Evolutionary conservation across 64 coral and sea anemone species (phyloP), one percentile per base, ranked within the genome.

Genomic region (Dendronephthya gigantea): DNA sequence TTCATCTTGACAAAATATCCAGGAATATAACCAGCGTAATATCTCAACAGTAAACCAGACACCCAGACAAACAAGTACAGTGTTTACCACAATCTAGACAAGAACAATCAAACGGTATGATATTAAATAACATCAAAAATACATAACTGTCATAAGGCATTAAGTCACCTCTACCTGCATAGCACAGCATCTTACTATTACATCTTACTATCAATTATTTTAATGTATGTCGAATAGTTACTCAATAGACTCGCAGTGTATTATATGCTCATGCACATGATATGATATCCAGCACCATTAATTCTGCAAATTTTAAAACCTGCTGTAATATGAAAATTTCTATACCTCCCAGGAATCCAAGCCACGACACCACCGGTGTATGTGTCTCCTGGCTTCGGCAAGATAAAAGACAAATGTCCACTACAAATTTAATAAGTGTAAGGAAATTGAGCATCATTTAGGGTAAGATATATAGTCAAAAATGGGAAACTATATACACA

Each of bases 351-450:
- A 98, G 59, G 95, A 90, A 59, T 98, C 95, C 90, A 98, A 91
- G 19, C 95, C 95, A 4, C 95, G 84, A 48, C 89, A 91, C 92
- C 92, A 93, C 22, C 95, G 95, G 87, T 98, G 95, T 35, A 98
- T 98, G 40, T 98, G 92, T 9, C 95, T 92, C 34, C 95, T 91
- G 35, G 84, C 95, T 75, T 98, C 95, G 19, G 95, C 95, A 6
- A 98, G 76, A 65, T 98, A 98, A 83, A 81, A 93, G 4, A 98
- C 95, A 47, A 98, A 93, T 27, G 95, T 93, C 95, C 95, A 98
- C 95, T 98, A 48, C 11, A 90, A 74, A 90, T 31, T 33, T 40
- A 35, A 81, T 29, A 22, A 68, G 25, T 62, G 19, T 62, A 0
- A 22, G 25, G 3, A 15, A 0, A 62, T 62, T 62, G 25, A 62